phyloP scores from a whole-genome alignment of 2,888 invertebrate genomes.

The Aphidoletes aphidimyza region DNA sequence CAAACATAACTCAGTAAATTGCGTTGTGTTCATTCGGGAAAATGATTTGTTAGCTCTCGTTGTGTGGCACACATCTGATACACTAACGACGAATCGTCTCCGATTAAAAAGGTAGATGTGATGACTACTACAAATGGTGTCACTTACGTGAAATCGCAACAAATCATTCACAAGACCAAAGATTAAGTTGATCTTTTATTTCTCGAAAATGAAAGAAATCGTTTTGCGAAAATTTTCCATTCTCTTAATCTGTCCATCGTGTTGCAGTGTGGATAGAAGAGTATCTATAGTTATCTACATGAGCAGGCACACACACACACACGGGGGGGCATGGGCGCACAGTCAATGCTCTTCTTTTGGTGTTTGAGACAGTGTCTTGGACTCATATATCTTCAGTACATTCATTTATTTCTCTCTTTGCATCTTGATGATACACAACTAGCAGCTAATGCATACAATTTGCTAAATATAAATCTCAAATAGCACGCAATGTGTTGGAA shows the following conservation, averaged over 20 bases:
- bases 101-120: neutral
- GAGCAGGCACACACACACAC: too few relatives aligned
- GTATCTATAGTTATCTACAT: too few relatives aligned
- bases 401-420: neutral
- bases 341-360: too few relatives aligned
- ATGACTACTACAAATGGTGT: neutral
- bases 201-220: neutral
- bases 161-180: neutral
- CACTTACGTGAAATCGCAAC: neutral
- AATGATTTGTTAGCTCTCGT: conserved; percentile 9
- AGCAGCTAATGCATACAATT: conserved; percentile 4
- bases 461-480: neutral
- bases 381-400: too few relatives aligned
- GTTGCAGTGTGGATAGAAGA: too few relatives aligned
- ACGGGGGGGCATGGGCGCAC: too few relatives aligned
- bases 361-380: too few relatives aligned
- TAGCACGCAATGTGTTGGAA: conserved; percentile 23
- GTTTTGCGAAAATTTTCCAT: neutral
- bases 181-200: neutral
- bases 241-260: neutral
- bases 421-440: neutral
- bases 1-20: neutral
- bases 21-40: neutral
- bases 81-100: too few relatives aligned
- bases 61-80: conserved; percentile 29